Percentiles rank a stretch among this genome's conserved stretches.
Evolutionary conservation across 2,113 vertebrate species (phyloP).

Genomic region (Xiphophorus couchianus): DNA sequence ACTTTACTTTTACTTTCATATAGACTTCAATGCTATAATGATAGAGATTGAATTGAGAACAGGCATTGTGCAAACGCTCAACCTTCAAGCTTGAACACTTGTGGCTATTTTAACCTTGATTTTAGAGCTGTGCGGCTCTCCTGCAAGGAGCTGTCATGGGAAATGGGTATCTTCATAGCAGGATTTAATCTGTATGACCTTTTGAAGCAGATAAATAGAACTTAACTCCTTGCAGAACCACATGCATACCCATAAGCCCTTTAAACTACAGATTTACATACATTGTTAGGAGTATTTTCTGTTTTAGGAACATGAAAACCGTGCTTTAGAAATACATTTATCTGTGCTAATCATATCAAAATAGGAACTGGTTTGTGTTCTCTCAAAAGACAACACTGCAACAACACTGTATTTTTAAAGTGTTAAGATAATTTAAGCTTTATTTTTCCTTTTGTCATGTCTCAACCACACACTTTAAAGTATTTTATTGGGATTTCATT

Average conservation of each 20-base stretch:
- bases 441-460: no score
- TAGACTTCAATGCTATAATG: slow-evolving; percentile 12
- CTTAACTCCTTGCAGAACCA: slow-evolving; percentile 53
- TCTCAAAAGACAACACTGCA: no score
- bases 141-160: slow-evolving; percentile 73
- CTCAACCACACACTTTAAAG: no score
- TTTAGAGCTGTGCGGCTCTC: slow-evolving; percentile 62
- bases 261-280: slow-evolving; percentile 46
- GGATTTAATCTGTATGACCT: slow-evolving; percentile 79
- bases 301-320: slow-evolving; percentile 5
- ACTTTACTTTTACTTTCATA: slow-evolving; percentile 30
- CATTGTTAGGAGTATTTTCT: slow-evolving; percentile 47
- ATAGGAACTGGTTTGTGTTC: background rate
- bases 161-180: slow-evolving; percentile 74
- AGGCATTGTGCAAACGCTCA: slow-evolving; percentile 45
- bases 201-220: slow-evolving; percentile 74
- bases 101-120: slow-evolving; percentile 79
- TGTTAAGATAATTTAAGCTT: background rate
- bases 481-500: no score
- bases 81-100: slow-evolving; percentile 68
- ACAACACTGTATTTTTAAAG: background rate
- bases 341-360: background rate
- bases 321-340: slow-evolving; percentile 15
- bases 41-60: background rate
- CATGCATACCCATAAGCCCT: slow-evolving; percentile 64